Percentiles rank a stretch among this genome's conserved stretches.
Conservation (phyloP, 2,888 invertebrate species). For the Drosophila koepferae region DNA sequence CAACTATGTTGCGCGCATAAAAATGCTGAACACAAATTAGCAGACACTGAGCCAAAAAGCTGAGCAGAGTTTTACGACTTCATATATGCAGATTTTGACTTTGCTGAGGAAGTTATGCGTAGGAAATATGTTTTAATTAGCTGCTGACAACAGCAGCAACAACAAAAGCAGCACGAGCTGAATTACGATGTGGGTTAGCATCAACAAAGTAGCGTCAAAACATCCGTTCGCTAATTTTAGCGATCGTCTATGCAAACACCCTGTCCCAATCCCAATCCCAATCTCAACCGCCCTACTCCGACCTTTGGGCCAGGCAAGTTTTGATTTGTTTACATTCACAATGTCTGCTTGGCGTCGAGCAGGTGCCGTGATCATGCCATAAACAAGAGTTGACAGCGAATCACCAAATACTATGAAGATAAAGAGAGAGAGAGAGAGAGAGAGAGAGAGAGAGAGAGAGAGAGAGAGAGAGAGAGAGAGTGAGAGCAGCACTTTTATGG, state of each 20-base stretch:
- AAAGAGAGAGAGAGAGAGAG: background rate
- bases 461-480: too few species aligned
- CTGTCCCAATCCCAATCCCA: background rate
- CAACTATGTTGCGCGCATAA: constrained; percentile 72
- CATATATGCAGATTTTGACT: constrained; percentile 66
- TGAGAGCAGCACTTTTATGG: constrained; percentile 42
- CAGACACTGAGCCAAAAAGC: constrained; percentile 52
- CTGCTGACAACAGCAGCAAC: constrained; percentile 71
- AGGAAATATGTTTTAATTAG: constrained; percentile 79
- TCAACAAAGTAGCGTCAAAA: constrained; percentile 72
- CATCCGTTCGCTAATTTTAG: constrained; percentile 73
- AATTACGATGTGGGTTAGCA: constrained; percentile 69
- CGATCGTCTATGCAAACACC: constrained; percentile 34
- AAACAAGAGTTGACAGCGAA: constrained; percentile 12
- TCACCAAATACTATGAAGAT: background rate
- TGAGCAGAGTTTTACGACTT: constrained; percentile 66
- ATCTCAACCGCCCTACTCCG: constrained; percentile 10
- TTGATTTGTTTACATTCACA: constrained; percentile 48
- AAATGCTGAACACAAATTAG: constrained; percentile 70
- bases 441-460: too few species aligned
- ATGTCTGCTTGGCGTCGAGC: constrained; percentile 32
- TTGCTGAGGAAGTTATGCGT: constrained; percentile 76
- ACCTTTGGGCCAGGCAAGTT: constrained; percentile 52
- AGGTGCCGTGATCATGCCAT: constrained; percentile 48
- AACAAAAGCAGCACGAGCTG: constrained; percentile 24